These are phyloP conservation scores for Odontamblyopus rebecca DNA, from an alignment of 2,797 vertebrate genomes.

Conservation along the genomic window DNA sequence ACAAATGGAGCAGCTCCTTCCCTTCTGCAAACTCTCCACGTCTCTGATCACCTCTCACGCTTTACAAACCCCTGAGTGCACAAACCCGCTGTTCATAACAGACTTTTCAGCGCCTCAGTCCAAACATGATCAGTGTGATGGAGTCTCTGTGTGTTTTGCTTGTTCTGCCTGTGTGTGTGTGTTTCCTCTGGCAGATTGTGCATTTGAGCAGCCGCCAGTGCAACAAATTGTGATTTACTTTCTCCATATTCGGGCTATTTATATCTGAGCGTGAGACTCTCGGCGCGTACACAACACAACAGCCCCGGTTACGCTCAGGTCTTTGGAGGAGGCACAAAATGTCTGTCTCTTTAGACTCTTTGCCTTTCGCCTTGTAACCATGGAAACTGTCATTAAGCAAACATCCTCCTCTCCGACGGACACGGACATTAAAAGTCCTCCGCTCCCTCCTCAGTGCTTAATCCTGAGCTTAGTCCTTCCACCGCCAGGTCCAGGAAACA, in stretches of 20 bases:
- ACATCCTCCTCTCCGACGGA: conserved; percentile 66
- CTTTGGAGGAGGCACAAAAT: conserved; percentile 58
- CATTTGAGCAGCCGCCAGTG: conserved; percentile 69
- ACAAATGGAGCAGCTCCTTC: neutral
- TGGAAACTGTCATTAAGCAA: conserved; percentile 76
- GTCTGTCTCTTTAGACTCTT: conserved; percentile 61
- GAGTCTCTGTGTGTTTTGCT: conserved; percentile 40
- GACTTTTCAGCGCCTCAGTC: conserved; percentile 39
- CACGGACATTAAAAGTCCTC: conserved; percentile 71
- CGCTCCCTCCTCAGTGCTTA: conserved; percentile 36
- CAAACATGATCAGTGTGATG: conserved; percentile 54
- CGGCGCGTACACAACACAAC: conserved; percentile 54
- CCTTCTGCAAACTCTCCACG: neutral
- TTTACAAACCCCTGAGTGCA: conserved; percentile 25
- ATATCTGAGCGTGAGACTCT: conserved; percentile 63
- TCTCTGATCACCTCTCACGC: conserved; percentile 39
- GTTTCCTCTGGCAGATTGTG: conserved; percentile 59
- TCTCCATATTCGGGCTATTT: conserved; percentile 65
- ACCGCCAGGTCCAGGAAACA: too few relatives aligned
- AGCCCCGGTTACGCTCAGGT: conserved; percentile 40
- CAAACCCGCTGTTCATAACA: conserved; percentile 12
- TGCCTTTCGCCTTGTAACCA: conserved; percentile 73
- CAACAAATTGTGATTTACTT: conserved; percentile 73
- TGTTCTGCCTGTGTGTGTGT: conserved; percentile 37
- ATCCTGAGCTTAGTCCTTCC: conserved; percentile 15